phyloP scores from a whole-genome alignment of 2,113 vertebrate genomes.

The Protomyctophum bolini region DNA sequence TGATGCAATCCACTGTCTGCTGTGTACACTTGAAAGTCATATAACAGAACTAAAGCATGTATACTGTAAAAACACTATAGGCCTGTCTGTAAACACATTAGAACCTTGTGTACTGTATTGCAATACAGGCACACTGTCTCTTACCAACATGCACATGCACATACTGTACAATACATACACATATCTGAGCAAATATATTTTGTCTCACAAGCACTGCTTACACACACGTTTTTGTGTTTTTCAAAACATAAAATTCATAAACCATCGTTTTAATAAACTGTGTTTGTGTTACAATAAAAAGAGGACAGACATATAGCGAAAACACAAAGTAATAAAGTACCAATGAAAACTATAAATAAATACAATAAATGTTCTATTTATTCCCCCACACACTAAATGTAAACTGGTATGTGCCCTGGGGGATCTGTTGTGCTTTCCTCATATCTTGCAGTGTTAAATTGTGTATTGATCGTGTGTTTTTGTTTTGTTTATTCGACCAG shows the following conservation, averaged over 20 bases:
- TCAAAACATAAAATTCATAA: slow-evolving; percentile 2
- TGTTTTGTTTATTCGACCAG: no score
- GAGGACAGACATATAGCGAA: slow-evolving; percentile 5
- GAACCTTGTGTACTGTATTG: background rate
- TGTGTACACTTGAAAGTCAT: background rate
- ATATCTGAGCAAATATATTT: no score
- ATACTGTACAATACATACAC: background rate
- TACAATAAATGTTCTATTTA: background rate
- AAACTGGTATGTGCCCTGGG: no score
- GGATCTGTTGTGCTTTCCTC: no score
- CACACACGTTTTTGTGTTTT: no score
- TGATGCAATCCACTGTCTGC: slow-evolving; percentile 9
- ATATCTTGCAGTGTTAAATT: no score
- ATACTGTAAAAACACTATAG: background rate
- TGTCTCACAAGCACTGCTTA: no score
- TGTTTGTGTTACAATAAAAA: background rate
- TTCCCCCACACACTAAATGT: background rate
- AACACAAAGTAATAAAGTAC: slow-evolving; percentile 22
- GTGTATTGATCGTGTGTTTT: no score
- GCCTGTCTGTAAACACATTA: background rate
- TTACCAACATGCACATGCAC: background rate
- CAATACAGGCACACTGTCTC: background rate
- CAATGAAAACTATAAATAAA: slow-evolving; percentile 15
- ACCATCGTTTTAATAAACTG: no score
- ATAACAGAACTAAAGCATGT: background rate